Base-by-base conservation (phyloP, 2,888 invertebrate species). In the Plemyria rubiginata region DNA sequence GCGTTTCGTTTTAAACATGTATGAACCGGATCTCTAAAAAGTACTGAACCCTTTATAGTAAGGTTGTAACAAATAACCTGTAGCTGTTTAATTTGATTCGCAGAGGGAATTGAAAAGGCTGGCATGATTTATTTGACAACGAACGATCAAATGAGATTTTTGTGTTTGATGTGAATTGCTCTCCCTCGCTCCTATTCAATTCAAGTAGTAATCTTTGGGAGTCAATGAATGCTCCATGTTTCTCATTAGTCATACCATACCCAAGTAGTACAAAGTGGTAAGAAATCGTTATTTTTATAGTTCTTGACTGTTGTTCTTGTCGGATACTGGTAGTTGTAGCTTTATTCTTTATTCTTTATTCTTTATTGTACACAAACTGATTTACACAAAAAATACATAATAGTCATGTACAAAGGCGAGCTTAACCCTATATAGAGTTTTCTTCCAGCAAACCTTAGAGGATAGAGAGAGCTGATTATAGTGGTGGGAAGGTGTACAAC, bases 141-240 rank as follows among this genome's bases (percentile, higher is more conserved):
- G 40, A 22, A 32, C 32, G 36, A 48, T 51, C 29, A 63, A 63
- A 55, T 59, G 45, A 49, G 36, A 46, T 46, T 62, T 45, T 62
- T 50, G 54, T 50, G 62, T 54, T 49, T 28, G 36, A 60, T 28
- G 51, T 51, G 54, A 51, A 54, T 63, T 52, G 52, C 51, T 63
- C 22, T 29, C 32, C 53, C 40, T 51, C 38, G 36, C 28, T 56
- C 32, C 36, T 43, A n/a, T 28, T 50, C 36, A 40, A 13, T 45
- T 46, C 38, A 36, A 52, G 45, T 61, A 48, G 48, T 12, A 45
- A 61, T 40, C 16, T 55, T 46, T 5, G 51, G 22, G 46, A 51
- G 51, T 52, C 41, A 55, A 55, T 55, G 15, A 52, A 48, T 12
- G 8, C 12, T 36, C 11, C 43, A 52, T 40, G 46, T 58, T 54